Conservation (phyloP, 2,888 invertebrate species). For the Brachyptera putata region DNA sequence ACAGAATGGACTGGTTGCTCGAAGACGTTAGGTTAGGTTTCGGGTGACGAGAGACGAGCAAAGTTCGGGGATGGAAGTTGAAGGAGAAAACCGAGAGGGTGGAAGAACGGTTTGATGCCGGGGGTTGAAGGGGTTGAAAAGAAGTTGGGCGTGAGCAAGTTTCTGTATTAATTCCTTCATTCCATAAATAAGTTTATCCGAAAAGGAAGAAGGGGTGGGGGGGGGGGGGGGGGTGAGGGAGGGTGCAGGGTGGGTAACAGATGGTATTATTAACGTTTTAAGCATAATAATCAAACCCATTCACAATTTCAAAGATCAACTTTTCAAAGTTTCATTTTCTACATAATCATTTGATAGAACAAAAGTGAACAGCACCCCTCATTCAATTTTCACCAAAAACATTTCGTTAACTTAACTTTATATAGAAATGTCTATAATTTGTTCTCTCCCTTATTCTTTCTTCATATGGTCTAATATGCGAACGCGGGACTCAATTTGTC, state of each 20-base stretch:
- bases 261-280: slow-evolving; percentile 26
- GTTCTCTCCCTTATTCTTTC: background rate
- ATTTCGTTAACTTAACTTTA: background rate
- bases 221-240: too few relatives aligned
- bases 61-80: too few relatives aligned
- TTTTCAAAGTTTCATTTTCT: background rate
- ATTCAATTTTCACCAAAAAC: too few relatives aligned
- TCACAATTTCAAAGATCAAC: slow-evolving; percentile 10
- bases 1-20: background rate
- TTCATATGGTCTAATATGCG: background rate
- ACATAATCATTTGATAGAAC: slow-evolving; percentile 4
- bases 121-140: slow-evolving; percentile 1
- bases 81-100: background rate
- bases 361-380: background rate
- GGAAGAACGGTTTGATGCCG: background rate
- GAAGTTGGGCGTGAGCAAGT: slow-evolving; percentile 17
- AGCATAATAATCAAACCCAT: slow-evolving; percentile 22
- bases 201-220: background rate
- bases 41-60: background rate
- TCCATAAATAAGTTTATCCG: slow-evolving; percentile 20
- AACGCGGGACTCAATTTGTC: background rate
- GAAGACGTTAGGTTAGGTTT: background rate
- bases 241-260: slow-evolving; percentile 17
- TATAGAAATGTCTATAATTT: background rate
- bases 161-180: slow-evolving; percentile 21